A percentile compares a stretch with the other conserved stretches of the same genome.
These are phyloP conservation scores for Drosophila bocki DNA, from an alignment of 1,140 invertebrate species.

Conservation along the genomic window DNA sequence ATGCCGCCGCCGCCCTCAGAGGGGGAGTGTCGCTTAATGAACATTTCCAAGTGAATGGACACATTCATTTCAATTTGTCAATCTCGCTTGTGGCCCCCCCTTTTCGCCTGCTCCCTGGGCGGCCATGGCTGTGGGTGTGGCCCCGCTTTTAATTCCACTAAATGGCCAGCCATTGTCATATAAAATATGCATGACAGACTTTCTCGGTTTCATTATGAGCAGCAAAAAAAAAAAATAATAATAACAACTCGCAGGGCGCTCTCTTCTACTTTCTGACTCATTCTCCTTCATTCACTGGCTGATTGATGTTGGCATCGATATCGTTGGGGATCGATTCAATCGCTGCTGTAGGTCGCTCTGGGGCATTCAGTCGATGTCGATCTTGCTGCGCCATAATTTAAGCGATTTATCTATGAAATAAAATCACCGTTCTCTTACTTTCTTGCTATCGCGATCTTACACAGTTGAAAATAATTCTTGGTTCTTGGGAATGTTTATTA, in stretches of 20 bases:
- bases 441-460: constrained; percentile 23
- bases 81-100: constrained; percentile 47
- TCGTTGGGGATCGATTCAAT: constrained; percentile 63
- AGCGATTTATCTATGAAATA: constrained; percentile 84
- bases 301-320: constrained; percentile 69
- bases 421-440: constrained; percentile 74
- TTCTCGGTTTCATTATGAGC: constrained; percentile 48
- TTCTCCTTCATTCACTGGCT: constrained; percentile 41
- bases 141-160: constrained; percentile 72
- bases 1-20: constrained; percentile 23
- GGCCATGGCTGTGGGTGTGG: constrained; percentile 25
- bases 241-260: constrained; percentile 14
- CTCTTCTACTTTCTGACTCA: constrained; percentile 18
- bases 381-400: constrained; percentile 80
- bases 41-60: constrained; percentile 77
- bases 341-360: constrained; percentile 80
- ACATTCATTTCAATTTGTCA: constrained; percentile 83
- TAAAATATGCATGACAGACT: constrained; percentile 77
- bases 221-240: not conserved
- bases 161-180: constrained; percentile 67
- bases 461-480: not conserved
- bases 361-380: constrained; percentile 66
- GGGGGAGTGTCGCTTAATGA: constrained; percentile 63
- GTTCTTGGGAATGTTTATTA: too few relatives aligned
- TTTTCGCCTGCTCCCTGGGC: constrained; percentile 15